Percentiles rank a stretch among this genome's conserved stretches.
phyloP scores from a whole-genome alignment of 37 sponge, comb jelly and placozoan genomes.

The Spongilla lacustris region DNA sequence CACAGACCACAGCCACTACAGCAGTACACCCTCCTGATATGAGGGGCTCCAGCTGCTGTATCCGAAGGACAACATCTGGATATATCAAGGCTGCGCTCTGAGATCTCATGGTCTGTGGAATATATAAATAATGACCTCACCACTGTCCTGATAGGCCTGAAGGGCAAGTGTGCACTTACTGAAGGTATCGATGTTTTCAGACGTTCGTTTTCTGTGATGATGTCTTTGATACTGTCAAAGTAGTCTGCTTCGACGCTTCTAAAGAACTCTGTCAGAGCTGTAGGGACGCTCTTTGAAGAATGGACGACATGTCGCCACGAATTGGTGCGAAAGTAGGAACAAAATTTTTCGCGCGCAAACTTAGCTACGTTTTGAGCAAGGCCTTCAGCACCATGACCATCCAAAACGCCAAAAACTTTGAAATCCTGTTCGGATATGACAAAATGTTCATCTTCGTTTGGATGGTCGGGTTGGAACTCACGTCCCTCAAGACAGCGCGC shows the following conservation, averaged over 20 bases:
- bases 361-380: slow-evolving; percentile 42
- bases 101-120: slow-evolving; percentile 66
- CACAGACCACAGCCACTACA: slow-evolving; percentile 56
- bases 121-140: neutral
- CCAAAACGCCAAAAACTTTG: slow-evolving; percentile 78
- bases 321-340: slow-evolving; percentile 4
- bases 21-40: slow-evolving; percentile 82
- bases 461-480: slow-evolving; percentile 36
- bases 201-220: slow-evolving; percentile 39
- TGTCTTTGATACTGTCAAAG: slow-evolving; percentile 40
- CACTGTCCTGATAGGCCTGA: neutral
- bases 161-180: slow-evolving; percentile 25
- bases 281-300: neutral
- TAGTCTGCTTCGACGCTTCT: slow-evolving; percentile 61
- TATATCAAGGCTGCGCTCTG: slow-evolving; percentile 10
- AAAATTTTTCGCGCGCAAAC: slow-evolving; percentile 47
- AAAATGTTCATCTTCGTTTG: slow-evolving; percentile 76
- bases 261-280: slow-evolving; percentile 54
- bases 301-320: slow-evolving; percentile 19
- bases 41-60: slow-evolving; percentile 53
- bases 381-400: slow-evolving; percentile 86
- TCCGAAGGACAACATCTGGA: slow-evolving; percentile 54
- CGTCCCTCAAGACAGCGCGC: neutral
- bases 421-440: neutral
- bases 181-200: slow-evolving; percentile 46